Percentiles rank a stretch among this genome's conserved stretches.
These are phyloP conservation scores for Drosophila rufa DNA, from an alignment of 1,140 invertebrate genomes.

Conservation along the genomic window DNA sequence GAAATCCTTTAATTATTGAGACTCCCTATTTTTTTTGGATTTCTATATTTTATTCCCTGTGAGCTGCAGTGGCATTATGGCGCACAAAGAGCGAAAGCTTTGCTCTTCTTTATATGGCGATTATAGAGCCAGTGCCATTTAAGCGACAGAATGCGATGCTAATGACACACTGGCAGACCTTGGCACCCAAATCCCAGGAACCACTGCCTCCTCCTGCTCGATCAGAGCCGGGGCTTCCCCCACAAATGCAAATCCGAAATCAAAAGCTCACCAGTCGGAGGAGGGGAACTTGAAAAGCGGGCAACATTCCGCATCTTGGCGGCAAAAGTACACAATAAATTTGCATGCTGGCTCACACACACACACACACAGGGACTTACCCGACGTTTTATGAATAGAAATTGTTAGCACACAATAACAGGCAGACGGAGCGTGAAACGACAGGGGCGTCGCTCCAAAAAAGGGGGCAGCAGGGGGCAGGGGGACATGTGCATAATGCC, in stretches of 20 bases:
- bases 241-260: slow-evolving; percentile 76
- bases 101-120: slow-evolving; percentile 2
- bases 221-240: slow-evolving; percentile 18
- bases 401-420: slow-evolving; percentile 77
- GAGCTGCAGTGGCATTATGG: background rate
- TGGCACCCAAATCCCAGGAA: slow-evolving; percentile 68
- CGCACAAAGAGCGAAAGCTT: background rate
- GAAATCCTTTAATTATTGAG: background rate
- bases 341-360: slow-evolving; percentile 68
- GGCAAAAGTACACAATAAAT: slow-evolving; percentile 80
- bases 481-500: slow-evolving; percentile 71
- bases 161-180: slow-evolving; percentile 70
- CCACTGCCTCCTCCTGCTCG: slow-evolving; percentile 4
- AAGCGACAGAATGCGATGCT: slow-evolving; percentile 60
- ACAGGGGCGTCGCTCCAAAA: slow-evolving; percentile 1
- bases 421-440: slow-evolving; percentile 38
- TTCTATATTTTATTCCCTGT: background rate
- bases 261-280: slow-evolving; percentile 54
- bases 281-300: background rate
- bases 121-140: slow-evolving; percentile 9
- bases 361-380: slow-evolving; percentile 17
- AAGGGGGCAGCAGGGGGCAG: background rate
- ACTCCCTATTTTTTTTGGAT: too few relatives aligned
- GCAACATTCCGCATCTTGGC: slow-evolving; percentile 71
- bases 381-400: slow-evolving; percentile 71